Evolutionary conservation across 37 sponge, comb jelly and placozoan genomes (phyloP).

Genomic region (Agelas oroides): DNA sequence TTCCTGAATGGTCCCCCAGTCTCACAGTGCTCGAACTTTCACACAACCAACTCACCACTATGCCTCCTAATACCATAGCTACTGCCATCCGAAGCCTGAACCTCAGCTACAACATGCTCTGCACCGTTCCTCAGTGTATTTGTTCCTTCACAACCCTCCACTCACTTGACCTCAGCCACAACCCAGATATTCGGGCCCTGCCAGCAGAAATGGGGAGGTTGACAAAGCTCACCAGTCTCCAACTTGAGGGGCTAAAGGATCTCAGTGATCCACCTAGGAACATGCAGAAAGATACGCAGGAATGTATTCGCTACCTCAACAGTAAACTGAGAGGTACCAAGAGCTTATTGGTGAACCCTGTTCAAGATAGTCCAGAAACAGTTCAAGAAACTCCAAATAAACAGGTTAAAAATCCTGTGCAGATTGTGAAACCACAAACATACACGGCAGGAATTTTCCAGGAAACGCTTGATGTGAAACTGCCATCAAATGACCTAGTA

Average conservation of each 20-base stretch:
- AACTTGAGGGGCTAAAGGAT: slow-evolving; percentile 57
- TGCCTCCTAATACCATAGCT: slow-evolving; percentile 58
- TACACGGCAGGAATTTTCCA: too few species aligned
- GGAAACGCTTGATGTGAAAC: background rate
- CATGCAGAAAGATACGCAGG: slow-evolving; percentile 26
- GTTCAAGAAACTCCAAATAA: too few species aligned
- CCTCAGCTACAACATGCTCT: slow-evolving; percentile 72
- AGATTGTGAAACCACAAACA: too few species aligned
- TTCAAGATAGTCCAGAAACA: too few species aligned
- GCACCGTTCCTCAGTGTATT: slow-evolving; percentile 72
- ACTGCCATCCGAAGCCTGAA: slow-evolving; percentile 66
- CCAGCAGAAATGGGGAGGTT: slow-evolving; percentile 81
- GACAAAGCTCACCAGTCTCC: slow-evolving; percentile 32
- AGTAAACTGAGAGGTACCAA: too few species aligned
- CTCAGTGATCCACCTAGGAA: slow-evolving; percentile 78
- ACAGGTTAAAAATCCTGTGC: too few species aligned
- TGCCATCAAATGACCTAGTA: background rate
- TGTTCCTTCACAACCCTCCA: slow-evolving; percentile 73
- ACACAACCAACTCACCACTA: slow-evolving; percentile 65
- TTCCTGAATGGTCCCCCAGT: slow-evolving; percentile 71
- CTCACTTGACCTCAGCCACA: slow-evolving; percentile 65
- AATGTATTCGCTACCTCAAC: slow-evolving; percentile 76
- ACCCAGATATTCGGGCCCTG: slow-evolving; percentile 62
- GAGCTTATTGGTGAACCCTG: too few species aligned
- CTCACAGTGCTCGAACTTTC: slow-evolving; percentile 78